Base-by-base conservation (phyloP, 2,797 vertebrate species). In the Takifugu rubripes region DNA sequence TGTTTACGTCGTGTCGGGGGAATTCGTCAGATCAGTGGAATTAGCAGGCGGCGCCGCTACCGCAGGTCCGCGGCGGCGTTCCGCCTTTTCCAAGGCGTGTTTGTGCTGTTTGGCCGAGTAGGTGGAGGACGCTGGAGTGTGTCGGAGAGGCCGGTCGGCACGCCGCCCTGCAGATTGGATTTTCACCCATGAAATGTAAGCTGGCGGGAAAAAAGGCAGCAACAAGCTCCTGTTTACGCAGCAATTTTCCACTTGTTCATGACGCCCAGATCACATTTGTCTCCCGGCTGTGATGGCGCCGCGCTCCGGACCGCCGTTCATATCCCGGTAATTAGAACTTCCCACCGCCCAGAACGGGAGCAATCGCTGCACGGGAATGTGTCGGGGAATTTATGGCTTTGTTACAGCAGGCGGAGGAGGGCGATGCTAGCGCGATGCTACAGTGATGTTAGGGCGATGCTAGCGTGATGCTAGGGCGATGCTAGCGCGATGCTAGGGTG, bases 181-280 rank as follows among this genome's bases (percentile, higher is more conserved):
- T 86, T 85, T 89, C 81, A 87, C 77, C 84, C 85, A 56, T 88
- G 82, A 88, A 90, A 89, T 90, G 86, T 87, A 84, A 89, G 87
- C 78, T 77, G 83, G 84, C 78, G 78, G 77, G n/a, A 12, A 47
- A 47, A 47, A 5, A 25, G 21, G 77, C 86, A 47, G 78, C 81
- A 75, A 87, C 88, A 88, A 79, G 81, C 86, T 84, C 79, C 72
- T 86, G 86, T 90, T 90, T 90, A 87, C 86, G 86, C 88, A 81
- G 84, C 78, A 67, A 87, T 89, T 88, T 90, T 85, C 81, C 87
- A 83, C 82, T 85, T 68, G 69, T 81, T 84, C 72, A 42, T 77
- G 61, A 84, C 82, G 72, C 67, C 31, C 1, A 33, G 84, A 87
- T 79, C 78, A 66, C 79, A 81, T 88, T 84, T 78, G 83, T 83